Percentiles rank a stretch among this genome's conserved stretches.
phyloP scores from a whole-genome alignment of 2,888 invertebrate species.

The Mactromeris polynyma region DNA sequence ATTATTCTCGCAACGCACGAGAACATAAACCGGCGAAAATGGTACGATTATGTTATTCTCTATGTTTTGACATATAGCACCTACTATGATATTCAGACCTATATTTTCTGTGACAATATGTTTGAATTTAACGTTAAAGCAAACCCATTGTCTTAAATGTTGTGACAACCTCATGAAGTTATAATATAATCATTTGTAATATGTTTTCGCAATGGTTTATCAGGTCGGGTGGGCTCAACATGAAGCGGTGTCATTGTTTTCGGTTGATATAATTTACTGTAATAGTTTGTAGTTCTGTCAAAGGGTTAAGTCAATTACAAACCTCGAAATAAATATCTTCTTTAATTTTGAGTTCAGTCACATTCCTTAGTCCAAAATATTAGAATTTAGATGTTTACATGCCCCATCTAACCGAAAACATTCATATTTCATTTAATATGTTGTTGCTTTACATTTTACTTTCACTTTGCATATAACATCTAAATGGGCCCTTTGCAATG shows the following conservation, averaged over 20 bases:
- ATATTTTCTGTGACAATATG: background rate
- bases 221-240: background rate
- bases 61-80: background rate
- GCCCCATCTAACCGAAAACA: no score
- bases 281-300: background rate
- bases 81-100: background rate
- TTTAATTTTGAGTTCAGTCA: background rate
- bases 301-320: background rate
- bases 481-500: no score
- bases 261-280: background rate
- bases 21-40: slow-evolving; percentile 32
- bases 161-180: background rate
- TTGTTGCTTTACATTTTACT: no score
- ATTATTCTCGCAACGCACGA: slow-evolving; percentile 11
- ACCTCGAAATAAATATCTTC: background rate
- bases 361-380: background rate
- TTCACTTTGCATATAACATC: no score
- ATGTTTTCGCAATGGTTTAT: background rate
- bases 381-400: background rate
- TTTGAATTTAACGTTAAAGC: background rate
- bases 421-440: no score
- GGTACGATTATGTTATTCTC: slow-evolving; percentile 8
- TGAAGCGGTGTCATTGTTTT: background rate
- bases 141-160: background rate
- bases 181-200: background rate